A percentile compares a stretch with the other conserved stretches of the same genome.
Evolutionary conservation across 2,888 invertebrate species (phyloP).

Genomic region (Cephus nigrinus): DNA sequence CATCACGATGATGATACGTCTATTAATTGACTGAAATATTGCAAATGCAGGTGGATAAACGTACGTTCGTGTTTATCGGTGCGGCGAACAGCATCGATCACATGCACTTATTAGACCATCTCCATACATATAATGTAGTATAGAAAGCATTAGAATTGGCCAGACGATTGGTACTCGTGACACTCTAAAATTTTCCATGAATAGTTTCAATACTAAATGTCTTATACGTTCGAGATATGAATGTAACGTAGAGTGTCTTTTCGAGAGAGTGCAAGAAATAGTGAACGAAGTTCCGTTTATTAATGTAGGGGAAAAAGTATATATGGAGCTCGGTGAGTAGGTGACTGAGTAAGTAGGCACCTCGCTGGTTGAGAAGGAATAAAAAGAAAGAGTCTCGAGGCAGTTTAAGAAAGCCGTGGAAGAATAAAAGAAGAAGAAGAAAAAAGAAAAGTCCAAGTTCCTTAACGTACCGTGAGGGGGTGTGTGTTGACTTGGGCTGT

Average conservation of each 20-base stretch:
- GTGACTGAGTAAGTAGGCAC: background rate
- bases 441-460: background rate
- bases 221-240: background rate
- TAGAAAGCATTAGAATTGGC: background rate
- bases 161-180: background rate
- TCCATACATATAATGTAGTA: background rate
- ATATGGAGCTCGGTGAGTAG: too few species aligned
- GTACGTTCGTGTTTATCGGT: background rate
- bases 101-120: background rate
- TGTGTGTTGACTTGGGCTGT: constrained; percentile 60
- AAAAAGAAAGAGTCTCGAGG: constrained; percentile 1
- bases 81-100: background rate
- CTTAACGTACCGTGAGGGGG: constrained; percentile 58
- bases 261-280: background rate
- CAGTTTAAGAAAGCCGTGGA: background rate
- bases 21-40: constrained; percentile 57
- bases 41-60: background rate
- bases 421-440: background rate
- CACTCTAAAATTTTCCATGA: background rate
- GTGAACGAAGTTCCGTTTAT: background rate
- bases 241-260: background rate
- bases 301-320: too few species aligned
- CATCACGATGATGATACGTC: constrained; percentile 55
- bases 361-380: constrained; percentile 10
- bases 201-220: background rate